A percentile compares a stretch with the other conserved stretches of the same genome.
phyloP scores from a whole-genome alignment of 2,888 invertebrate genomes.

The Diadegma fenestrale region DNA sequence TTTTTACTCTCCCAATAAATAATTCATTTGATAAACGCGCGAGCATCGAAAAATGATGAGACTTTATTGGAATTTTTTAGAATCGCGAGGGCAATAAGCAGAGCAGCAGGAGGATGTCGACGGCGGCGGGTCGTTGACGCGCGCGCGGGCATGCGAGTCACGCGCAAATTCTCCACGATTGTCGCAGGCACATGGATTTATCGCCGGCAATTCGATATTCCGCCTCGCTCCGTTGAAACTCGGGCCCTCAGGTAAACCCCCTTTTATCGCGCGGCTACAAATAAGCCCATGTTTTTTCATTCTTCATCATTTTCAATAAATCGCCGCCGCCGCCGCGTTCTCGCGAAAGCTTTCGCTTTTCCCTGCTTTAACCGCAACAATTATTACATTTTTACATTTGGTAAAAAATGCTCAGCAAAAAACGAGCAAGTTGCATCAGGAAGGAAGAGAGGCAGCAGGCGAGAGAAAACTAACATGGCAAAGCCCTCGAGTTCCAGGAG shows the following conservation, averaged over 20 bases:
- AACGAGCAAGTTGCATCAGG: no score
- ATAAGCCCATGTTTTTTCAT: no score
- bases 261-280: no score
- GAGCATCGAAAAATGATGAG: background rate
- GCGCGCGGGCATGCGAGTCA: slow-evolving; percentile 41
- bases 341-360: no score
- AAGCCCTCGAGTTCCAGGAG: slow-evolving; percentile 45
- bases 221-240: slow-evolving; percentile 2
- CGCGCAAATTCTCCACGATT: slow-evolving; percentile 17
- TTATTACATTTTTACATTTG: background rate
- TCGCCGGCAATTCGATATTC: slow-evolving; percentile 6
- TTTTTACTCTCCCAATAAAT: background rate
- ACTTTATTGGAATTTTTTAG: background rate
- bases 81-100: background rate
- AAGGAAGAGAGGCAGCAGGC: no score
- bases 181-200: slow-evolving; percentile 43
- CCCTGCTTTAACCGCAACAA: no score
- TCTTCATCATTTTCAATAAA: background rate
- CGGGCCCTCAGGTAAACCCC: slow-evolving; percentile 13
- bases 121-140: background rate
- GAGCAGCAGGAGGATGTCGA: background rate
- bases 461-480: slow-evolving; percentile 30
- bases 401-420: background rate
- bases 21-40: background rate
- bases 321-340: no score